Evolutionary conservation across 2,113 vertebrate genomes (phyloP), one percentile per base, ranked within the genome.

Genomic region (Lycocorax pyrrhopterus): DNA sequence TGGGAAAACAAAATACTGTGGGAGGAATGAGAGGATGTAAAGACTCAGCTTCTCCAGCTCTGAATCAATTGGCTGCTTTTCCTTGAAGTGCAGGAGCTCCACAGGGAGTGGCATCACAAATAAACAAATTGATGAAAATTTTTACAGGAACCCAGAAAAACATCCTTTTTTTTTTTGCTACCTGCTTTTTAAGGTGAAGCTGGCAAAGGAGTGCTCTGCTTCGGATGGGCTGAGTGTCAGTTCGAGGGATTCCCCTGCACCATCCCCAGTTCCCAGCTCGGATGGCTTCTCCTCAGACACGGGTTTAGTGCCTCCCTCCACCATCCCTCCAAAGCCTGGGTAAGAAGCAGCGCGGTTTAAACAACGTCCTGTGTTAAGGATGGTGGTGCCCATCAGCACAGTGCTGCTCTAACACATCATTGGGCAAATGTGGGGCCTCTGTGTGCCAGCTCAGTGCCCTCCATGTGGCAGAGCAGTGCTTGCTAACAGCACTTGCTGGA

Each of bases 221-320:
- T 98, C 97, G 4, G 98, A 99, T 29, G 98, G 95, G 19, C 97
- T 98, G 23, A 92, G 89, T 16, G 30, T 97, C n/a, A 97, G 98
- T 52, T 98, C 98, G 23, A 98, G 97, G 87, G 99, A 98, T 82
- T 99, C 99, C 32, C 96, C 97, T 18, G 98, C 97, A 6, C 97
- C 98, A 22, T 99, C 99, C n/a, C 98, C 99, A 1, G 97, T 98
- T 26, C 98, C 98, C 73, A 98, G 92, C 39, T 86, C 98, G 19
- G 99, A 99, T 41, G 98, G 77, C 87, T 76, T 98, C 63, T 90
- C 97, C 44, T 59, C 96, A 23, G 99, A 99, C 33, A 22, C 96
- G 9, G 67, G 94, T 18, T 92, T 95, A 20, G 94, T 98, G 62
- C 91, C 97, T 20, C 90, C 98, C 7, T 72, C 94, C 6, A 84